Evolutionary conservation across 1,140 invertebrate species (phyloP), one percentile per base, ranked within the genome.

Genomic region (Diorhabda sublineata): DNA sequence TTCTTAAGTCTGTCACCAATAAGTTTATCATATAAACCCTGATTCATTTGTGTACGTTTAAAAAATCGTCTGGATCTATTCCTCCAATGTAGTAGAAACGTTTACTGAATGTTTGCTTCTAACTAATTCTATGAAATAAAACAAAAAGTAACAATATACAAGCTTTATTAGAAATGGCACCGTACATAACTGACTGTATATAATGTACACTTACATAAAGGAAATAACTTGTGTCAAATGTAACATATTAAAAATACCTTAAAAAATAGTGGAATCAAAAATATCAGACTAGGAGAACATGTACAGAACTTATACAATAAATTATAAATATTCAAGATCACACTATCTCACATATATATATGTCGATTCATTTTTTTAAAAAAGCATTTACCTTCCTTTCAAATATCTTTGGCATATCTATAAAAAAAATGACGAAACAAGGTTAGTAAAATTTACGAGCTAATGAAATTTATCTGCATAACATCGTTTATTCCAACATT

Each of bases 131-230:
- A 60, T 60, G 58, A 60, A 60, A 60, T 62, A 62, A 65, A 42
- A 41, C 41, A 65, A n/a, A 2, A 41, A 41, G 8, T 61, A 75
- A 75, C 74, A 75, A 75, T 74, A 71, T 75, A 75, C 74, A 75
- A 75, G 74, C 74, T 74, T 75, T 75, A 75, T 75, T 69, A 70
- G 71, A 74, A 75, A 75, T 75, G 74, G 74, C 74, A 75, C 74
- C 74, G 69, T 72, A 72, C 68, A 69, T 69, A 47, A 60, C 62
- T 68, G 56, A 58, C 58, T 66, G 45, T 67, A 67, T 60, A 70
- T 61, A 59, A 69, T 65, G 62, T 65, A 68, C 65, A 71, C 67
- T 58, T 66, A 47, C 61, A 68, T 58, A 67, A 71, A 66, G 68
- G 72, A 58, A 71, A 69, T 71, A 71, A 52, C 58, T 69, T 64